Evolutionary conservation across 2,888 invertebrate genomes (phyloP), one percentile per base, ranked within the genome.

Genomic region (Orthosia gracilis): DNA sequence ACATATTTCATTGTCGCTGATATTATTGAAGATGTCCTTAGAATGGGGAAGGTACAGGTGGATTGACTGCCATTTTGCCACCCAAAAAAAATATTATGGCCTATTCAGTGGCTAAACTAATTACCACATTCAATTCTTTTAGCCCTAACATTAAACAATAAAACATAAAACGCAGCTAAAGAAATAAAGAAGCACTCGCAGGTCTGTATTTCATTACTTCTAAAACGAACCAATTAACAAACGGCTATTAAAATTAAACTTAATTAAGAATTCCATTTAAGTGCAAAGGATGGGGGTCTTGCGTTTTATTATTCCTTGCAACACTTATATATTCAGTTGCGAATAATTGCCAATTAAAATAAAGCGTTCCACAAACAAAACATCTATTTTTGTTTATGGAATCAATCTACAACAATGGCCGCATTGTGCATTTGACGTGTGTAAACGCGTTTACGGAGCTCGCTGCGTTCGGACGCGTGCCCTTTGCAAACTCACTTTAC

Each of bases 401-500:
- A 86, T 84, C 80, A 79, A 81, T 83, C 71, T 71, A 68, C 61
- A 55, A 84, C 76, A 86, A 84, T 76, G 72, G 75, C 63, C 64
- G 73, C 71, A 78, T 80, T 88, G 85, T 85, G 87, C 87, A 86
- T 86, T 79, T 89, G 89, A 89, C 89, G 87, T 86, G 85, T 83
- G 83, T 83, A 80, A 74, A 75, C 82, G 85, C 80, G 87, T 89
- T 88, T 80, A 79, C 82, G 82, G 82, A 88, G 85, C 78, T 76
- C 63, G 88, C 68, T 87, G 73, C 74, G 80, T 75, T 85, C 78
- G 83, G 78, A 84, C 83, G 84, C 87, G 85, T 82, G 85, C 85
- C 89, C 86, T 85, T 87, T 87, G 84, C 87, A 84, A 89, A 86
- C 87, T 86, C 90, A 87, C 89, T 91, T 90, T 87, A 90, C 87